Base-by-base conservation (phyloP, 2,888 invertebrate genomes). In the Acanthoscelides obtectus region DNA sequence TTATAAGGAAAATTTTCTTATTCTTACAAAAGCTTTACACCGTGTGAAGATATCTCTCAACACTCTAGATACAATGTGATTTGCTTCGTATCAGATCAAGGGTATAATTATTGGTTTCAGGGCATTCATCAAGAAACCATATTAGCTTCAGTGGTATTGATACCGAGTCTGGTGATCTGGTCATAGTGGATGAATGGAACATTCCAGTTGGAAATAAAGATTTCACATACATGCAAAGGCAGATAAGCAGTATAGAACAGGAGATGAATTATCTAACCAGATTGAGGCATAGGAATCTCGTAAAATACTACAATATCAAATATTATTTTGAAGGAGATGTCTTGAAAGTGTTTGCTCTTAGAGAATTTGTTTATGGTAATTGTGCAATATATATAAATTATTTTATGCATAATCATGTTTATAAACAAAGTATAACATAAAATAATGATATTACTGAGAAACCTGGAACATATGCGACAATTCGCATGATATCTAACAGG, bases 71-170 rank as follows among this genome's bases (percentile, higher is more conserved):
- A 63, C 63, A 12, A 12, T 63, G 63, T 19, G 63, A 63, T 8
- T 63, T 63, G 63, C 63, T 63, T 63, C 12, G 19, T 12, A 63
- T 63, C 19, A 63, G 63, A 63, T 65, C 68, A 20, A 70, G 25
- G n/a, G n/a, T n/a, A 25, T 68, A 4, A 21, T 27, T 22, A 0
- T n/a, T 21, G 68, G 70, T 81, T 81, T 25, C 82, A 91, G 93
- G 93, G 1, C 94, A 95, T 81, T 93, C 93, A 22, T 85, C 89
- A 25, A 90, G 90, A 75, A 94, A 94, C 6, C 92, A 92, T 67
- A 89, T 91, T 22, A 91, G 93, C 2, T 95, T 91, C 83, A 88
- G 90, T 21, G 95, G 93, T 5, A 89, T 96, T 21, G 96, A 96
- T 81, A 88, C 89, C 70, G 89, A 89, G 72, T 89, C 90, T 19